These are phyloP conservation scores for Falco columbarius DNA, from an alignment of 2,797 vertebrate species.

Conservation along the genomic window DNA sequence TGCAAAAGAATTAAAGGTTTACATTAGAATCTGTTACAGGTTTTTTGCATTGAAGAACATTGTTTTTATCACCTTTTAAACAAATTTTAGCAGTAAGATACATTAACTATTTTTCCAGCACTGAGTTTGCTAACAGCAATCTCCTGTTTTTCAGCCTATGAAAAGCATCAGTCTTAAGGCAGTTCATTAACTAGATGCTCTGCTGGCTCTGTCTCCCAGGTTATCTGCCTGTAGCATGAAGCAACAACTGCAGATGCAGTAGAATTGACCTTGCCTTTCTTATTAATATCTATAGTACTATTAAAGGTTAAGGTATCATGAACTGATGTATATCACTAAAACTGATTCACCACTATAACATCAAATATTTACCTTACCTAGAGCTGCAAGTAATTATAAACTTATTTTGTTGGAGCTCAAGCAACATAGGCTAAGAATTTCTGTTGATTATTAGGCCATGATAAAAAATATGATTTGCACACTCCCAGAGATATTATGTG, in stretches of 20 bases:
- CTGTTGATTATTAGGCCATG: conserved; percentile 71
- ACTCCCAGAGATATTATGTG: conserved; percentile 3
- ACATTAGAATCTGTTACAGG: not conserved
- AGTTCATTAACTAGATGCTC: conserved; percentile 79
- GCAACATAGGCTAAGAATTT: conserved; percentile 70
- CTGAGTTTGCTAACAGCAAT: conserved; percentile 71
- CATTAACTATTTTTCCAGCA: conserved; percentile 30
- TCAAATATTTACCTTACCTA: conserved; percentile 72
- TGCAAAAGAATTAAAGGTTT: not conserved
- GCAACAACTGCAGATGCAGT: conserved; percentile 13
- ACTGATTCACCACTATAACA: conserved; percentile 68
- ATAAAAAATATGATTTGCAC: conserved; percentile 62
- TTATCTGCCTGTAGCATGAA: conserved; percentile 54
- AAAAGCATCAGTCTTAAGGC: conserved; percentile 65
- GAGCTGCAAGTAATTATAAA: conserved; percentile 78
- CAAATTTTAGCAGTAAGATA: not conserved
- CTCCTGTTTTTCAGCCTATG: conserved; percentile 68
- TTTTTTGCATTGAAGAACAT: not conserved
- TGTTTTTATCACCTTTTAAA: not conserved
- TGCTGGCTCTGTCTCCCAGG: conserved; percentile 7
- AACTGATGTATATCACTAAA: conserved; percentile 33
- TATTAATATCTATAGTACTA: conserved; percentile 68
- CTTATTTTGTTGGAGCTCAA: conserved; percentile 66
- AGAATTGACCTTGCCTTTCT: conserved; percentile 62
- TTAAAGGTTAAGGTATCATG: conserved; percentile 71